phyloP scores from a whole-genome alignment of 2,797 vertebrate genomes.

The Lophius americanus region DNA sequence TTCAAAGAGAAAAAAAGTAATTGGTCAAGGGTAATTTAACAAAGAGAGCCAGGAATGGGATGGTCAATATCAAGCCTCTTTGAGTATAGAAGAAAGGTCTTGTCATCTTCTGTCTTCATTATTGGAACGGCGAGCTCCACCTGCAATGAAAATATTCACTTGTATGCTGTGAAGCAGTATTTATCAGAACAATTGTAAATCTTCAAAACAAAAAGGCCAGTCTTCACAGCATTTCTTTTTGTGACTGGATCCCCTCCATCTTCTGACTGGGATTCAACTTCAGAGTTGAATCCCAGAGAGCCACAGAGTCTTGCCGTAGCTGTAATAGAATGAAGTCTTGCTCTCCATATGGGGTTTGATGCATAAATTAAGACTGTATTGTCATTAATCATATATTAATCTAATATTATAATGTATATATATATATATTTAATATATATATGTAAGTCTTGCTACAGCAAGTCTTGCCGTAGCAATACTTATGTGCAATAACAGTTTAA shows the following conservation, averaged over 20 bases:
- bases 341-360: too few species aligned
- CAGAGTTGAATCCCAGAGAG: too few species aligned
- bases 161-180: slow-evolving; percentile 32
- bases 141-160: slow-evolving; percentile 8
- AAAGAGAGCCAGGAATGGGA: slow-evolving; percentile 38
- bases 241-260: slow-evolving; percentile 52
- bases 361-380: too few species aligned
- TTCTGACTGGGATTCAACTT: slow-evolving; percentile 57
- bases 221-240: slow-evolving; percentile 19
- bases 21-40: slow-evolving; percentile 70
- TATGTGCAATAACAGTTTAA: too few species aligned
- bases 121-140: slow-evolving; percentile 35
- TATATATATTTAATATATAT: too few species aligned
- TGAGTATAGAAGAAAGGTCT: slow-evolving; percentile 41
- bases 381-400: too few species aligned
- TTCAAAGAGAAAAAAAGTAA: slow-evolving; percentile 59
- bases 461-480: too few species aligned
- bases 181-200: slow-evolving; percentile 40
- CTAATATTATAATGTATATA: too few species aligned
- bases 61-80: slow-evolving; percentile 53
- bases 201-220: slow-evolving; percentile 6
- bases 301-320: slow-evolving; percentile 27
- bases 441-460: too few species aligned
- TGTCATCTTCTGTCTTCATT: slow-evolving; percentile 56
- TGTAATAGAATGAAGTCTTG: slow-evolving; percentile 25